Conservation (phyloP, 2,797 vertebrate species). For the Sebastes jordani region DNA sequence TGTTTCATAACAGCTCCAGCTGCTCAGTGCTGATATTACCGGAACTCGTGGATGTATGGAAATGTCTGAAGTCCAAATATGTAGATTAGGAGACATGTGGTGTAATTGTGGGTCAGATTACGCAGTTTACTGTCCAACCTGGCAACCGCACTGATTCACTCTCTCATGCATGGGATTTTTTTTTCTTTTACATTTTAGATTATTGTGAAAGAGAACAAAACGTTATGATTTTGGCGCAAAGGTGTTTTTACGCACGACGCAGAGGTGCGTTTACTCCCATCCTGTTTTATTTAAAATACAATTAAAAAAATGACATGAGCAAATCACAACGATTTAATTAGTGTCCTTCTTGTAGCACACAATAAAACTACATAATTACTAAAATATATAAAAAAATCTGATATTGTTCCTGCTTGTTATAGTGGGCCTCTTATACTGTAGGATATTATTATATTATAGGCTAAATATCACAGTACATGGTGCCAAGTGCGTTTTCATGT, state of each 20-base stretch:
- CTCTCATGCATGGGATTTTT: rapidly evolving
- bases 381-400: neutral
- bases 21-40: neutral
- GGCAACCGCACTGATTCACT: neutral
- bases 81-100: neutral
- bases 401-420: neutral
- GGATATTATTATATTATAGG: neutral
- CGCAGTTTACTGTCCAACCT: neutral
- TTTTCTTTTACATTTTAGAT: neutral
- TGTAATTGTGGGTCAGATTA: neutral
- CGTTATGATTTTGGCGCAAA: neutral
- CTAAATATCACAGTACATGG: neutral
- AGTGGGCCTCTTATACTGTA: neutral
- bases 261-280: neutral
- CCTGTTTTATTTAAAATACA: neutral
- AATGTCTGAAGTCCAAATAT: neutral
- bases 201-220: neutral
- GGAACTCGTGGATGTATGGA: neutral
- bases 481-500: neutral
- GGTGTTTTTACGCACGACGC: neutral
- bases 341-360: neutral
- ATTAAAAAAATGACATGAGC: neutral
- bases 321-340: neutral
- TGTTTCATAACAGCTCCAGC: neutral
- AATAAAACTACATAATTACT: neutral